A percentile compares a stretch with the other conserved stretches of the same genome.
Conservation (phyloP, 64 coral and sea anemone genomes). For the Porites lutea region DNA sequence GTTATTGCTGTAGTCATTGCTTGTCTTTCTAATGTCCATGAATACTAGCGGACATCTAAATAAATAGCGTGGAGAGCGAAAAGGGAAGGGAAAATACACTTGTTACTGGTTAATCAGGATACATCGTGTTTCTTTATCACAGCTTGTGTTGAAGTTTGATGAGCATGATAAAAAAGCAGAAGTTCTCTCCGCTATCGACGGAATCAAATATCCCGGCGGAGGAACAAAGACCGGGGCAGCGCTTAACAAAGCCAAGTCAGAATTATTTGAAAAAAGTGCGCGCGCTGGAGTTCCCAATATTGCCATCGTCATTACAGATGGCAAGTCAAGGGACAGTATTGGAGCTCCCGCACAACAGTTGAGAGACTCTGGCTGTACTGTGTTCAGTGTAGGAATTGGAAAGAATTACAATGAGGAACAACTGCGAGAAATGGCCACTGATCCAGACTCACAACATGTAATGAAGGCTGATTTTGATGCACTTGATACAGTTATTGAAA, state of each 20-base stretch:
- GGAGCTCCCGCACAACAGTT: constrained; percentile 2
- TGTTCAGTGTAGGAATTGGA: constrained; percentile 66
- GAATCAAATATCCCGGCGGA: constrained; percentile 43
- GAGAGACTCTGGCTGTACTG: constrained; percentile 41
- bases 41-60: too few species aligned
- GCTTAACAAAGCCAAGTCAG: background rate
- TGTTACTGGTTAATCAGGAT: background rate
- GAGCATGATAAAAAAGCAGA: background rate
- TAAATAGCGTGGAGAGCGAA: too few species aligned
- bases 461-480: constrained; percentile 37
- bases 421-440: constrained; percentile 70
- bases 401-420: constrained; percentile 47
- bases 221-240: constrained; percentile 65
- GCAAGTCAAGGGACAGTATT: constrained; percentile 56
- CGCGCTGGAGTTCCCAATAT: constrained; percentile 47
- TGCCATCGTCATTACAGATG: constrained; percentile 65
- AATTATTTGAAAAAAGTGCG: constrained; percentile 35
- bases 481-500: background rate
- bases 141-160: background rate
- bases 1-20: too few species aligned
- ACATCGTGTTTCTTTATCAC: background rate
- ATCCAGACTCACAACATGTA: constrained; percentile 46
- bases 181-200: background rate
- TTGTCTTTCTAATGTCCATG: too few species aligned
- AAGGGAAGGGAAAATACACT: too few species aligned